Base-by-base conservation (phyloP, 2,888 invertebrate genomes). In the Isoperla grammatica region DNA sequence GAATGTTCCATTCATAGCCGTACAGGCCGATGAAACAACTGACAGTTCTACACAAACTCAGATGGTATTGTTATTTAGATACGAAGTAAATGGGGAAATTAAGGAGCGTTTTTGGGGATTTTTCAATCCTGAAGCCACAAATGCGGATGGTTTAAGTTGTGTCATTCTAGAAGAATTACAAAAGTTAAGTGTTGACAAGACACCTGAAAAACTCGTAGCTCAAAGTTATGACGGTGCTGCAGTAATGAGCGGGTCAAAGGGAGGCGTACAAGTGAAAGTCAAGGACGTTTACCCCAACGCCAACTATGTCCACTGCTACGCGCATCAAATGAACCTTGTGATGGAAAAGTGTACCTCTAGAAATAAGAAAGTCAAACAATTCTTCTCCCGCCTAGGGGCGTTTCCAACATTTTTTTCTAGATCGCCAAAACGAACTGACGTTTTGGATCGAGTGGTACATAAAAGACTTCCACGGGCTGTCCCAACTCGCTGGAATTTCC, bases 11-110 rank as follows among this genome's bases (percentile, higher is more conserved):
- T 69, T 59, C 61, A 17, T 70, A 37, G 66, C 69, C 20, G 61
- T 72, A 11, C 66, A 69, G 62, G 65, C 64, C 19, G 70, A 72
- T 60, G 72, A 70, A 61, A 69, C 67, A 20, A 69, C 68, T 2
- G 71, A 72, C 63, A 61, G 67, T 50, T 65, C 66, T 13, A 60
- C 37, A 23, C 54, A 60, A 43, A 57, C 56, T 46, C 69, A 70
- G 63, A 60, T 68, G 63, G 66, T 68, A 15, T 46, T 69, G 45
- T 64, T 71, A 54, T 58, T 69, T 13, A 59, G 70, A 23, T 71
- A 71, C 63, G 63, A 63, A 56, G 9, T 60, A 42, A 54, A 66
- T 37, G 65, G 64, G 1, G 63, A 68, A 63, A 57, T 65, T 56
- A 54, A 58, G 39, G 66, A 69, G 59, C 62, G 70, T 43, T 71